A percentile compares a stretch with the other conserved stretches of the same genome.
These are phyloP conservation scores for Eulemur rufifrons DNA, from an alignment of 2,113 vertebrate genomes.

Conservation along the genomic window DNA sequence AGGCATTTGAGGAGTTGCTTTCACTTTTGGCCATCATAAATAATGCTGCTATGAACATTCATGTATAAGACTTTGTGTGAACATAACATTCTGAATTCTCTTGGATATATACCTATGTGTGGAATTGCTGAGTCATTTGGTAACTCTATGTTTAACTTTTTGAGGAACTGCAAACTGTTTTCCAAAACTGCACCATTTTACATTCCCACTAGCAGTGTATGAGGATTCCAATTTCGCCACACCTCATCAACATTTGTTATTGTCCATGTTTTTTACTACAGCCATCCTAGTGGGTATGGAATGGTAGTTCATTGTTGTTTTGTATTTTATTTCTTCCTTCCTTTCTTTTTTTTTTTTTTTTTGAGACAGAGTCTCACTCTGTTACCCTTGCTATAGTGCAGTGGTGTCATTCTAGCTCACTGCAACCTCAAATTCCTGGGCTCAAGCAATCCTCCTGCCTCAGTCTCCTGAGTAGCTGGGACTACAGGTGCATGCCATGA, in stretches of 20 bases:
- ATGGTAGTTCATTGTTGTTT: neutral
- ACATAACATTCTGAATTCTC: neutral
- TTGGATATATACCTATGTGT: neutral
- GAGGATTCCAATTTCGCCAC: neutral
- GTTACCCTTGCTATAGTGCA: no score
- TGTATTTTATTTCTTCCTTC: neutral
- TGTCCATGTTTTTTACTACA: neutral
- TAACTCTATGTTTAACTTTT: neutral
- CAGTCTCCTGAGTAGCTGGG: no score
- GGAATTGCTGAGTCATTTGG: neutral
- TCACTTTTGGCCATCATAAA: neutral
- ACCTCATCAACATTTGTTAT: neutral
- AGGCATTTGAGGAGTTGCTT: neutral
- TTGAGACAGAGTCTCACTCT: no score
- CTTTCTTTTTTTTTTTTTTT: no score
- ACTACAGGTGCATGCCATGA: no score
- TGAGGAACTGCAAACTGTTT: constrained; percentile 21
- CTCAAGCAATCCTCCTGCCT: no score
- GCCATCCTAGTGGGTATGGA: neutral
- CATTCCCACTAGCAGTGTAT: neutral
- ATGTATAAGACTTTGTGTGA: neutral
- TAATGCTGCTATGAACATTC: neutral
- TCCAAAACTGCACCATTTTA: neutral
- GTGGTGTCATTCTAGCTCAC: no score
- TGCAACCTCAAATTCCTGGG: no score